phyloP scores from a whole-genome alignment of 2,797 vertebrate genomes.

The Coreius guichenoti region DNA sequence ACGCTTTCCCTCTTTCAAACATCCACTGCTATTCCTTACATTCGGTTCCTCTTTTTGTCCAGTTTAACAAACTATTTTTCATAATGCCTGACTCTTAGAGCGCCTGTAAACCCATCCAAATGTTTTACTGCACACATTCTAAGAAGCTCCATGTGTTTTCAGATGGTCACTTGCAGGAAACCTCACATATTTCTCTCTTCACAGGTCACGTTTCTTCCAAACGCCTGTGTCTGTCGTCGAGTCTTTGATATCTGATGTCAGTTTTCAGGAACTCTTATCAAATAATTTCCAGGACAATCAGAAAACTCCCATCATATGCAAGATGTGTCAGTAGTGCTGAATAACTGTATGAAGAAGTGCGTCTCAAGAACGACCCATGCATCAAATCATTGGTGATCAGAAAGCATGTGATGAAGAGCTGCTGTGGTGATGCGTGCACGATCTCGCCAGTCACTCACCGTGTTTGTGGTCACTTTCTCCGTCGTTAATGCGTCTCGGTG shows the following conservation, averaged over 20 bases:
- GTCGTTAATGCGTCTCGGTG: not conserved
- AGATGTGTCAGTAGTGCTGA: not conserved
- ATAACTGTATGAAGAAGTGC: not conserved
- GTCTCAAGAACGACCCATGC: not conserved
- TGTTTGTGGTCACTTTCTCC: conserved; percentile 6
- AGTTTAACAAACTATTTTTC: not conserved
- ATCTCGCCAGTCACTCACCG: conserved; percentile 29
- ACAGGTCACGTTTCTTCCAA: not conserved
- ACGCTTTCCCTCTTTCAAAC: conserved; percentile 68
- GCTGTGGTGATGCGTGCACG: not conserved
- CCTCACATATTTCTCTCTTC: not conserved
- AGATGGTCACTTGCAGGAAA: not conserved
- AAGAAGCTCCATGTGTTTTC: conserved; percentile 1
- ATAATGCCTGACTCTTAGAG: not conserved
- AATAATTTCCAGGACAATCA: not conserved
- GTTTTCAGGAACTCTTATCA: not conserved
- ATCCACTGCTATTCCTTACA: conserved; percentile 65
- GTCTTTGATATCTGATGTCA: not conserved
- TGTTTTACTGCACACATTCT: not conserved
- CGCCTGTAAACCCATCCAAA: not conserved
- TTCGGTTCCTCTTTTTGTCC: conserved; percentile 69
- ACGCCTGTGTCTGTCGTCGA: not conserved
- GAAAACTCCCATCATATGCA: not conserved
- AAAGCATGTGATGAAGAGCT: not conserved
- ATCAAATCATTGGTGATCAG: not conserved